Evolutionary conservation across 2,113 vertebrate species (phyloP), one percentile per base, ranked within the genome.

Genomic region (Cololabis saira): DNA sequence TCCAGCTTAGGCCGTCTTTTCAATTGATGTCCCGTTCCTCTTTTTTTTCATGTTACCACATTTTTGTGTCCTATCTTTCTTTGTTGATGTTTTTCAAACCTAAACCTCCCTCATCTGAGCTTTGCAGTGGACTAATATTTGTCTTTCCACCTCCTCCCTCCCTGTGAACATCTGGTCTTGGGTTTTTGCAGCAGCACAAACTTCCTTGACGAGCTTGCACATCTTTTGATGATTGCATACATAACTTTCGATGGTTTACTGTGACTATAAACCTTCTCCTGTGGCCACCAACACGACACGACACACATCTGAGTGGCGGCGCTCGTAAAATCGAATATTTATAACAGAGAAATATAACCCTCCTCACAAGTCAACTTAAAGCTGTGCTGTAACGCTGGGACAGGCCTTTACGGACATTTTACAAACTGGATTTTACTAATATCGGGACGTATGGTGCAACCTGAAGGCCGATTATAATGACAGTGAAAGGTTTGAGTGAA

Each of bases 101-200:
- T 6, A 30, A 68, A 67, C 71, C 81, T 75, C 40, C 48, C 81
- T 84, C 76, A 77, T 76, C 77, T 18, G 72, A 73, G 76, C 78
- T 80, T 90, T 90, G 75, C 87, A 69, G 67, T 81, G 67, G 80
- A 91, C 90, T 93, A 93, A 93, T 93, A 93, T 93, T 93, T 93
- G 91, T 90, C 76, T 92, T 92, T 91, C 84, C 61, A 76, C 85
- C 85, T 81, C 86, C 78, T 86, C 82, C 76, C 49, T 64, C 63
- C 69, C 68, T 59, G 50, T 12, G 83, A 88, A 91, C 91, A 91
- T 91, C 88, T 90, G 89, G 91, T 89, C 75, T 67, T 65, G 64
- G 83, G 76, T 74, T 84, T n/a, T 78, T 67, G 55, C 70, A 67
- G 72, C 77, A 82, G 86, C 66, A 87, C 84, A 80, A 76, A 87